Base-by-base conservation (phyloP, 2,888 invertebrate genomes). In the Ornithoptera alexandrae region DNA sequence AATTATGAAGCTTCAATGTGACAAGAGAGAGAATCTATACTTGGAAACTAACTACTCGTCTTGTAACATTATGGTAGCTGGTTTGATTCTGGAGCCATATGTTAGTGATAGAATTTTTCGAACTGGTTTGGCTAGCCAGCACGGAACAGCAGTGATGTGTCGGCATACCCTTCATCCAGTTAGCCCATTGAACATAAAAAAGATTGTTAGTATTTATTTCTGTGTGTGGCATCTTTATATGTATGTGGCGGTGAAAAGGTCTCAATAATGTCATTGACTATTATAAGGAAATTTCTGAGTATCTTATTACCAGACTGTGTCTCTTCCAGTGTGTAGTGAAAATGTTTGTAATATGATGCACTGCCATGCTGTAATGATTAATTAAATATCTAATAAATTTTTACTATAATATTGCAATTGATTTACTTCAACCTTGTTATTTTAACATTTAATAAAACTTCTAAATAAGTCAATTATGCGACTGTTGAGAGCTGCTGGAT, bases 331-430 rank as follows among this genome's bases (percentile, higher is more conserved):
- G 46, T 62, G 53, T 65, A 71, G 42, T 39, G 18, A 46, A 69
- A 42, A 42, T 74, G 64, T 30, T 61, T 68, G 36, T 22, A 62
- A 65, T 50, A 67, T 36, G 39, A 62, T 42, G 42, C 39, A 46
- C 65, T 53, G 63, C 65, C 68, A 65, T 67, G 62, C 72, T 70
- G 71, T 70, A 61, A 70, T 73, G 30, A 72, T 42, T 62, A 62
- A 64, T 65, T 66, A 20, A 24, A 65, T 59, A 50, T 57, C 64
- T 67, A 71, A 67, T 71, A 70, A 71, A 71, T 62, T 57, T 67
- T 70, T 70, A 62, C 58, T 70, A 67, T 39, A 22, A 15, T 17
- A n/a, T 67, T 30, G 53, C 59, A 53, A 56, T 65, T 62, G 24
- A 42, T 42, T 59, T 67, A 58, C 56, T 5, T 39, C 8, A 22